phyloP scores from a whole-genome alignment of 2,113 vertebrate genomes.

The Sinocyclocheilus grahami region DNA sequence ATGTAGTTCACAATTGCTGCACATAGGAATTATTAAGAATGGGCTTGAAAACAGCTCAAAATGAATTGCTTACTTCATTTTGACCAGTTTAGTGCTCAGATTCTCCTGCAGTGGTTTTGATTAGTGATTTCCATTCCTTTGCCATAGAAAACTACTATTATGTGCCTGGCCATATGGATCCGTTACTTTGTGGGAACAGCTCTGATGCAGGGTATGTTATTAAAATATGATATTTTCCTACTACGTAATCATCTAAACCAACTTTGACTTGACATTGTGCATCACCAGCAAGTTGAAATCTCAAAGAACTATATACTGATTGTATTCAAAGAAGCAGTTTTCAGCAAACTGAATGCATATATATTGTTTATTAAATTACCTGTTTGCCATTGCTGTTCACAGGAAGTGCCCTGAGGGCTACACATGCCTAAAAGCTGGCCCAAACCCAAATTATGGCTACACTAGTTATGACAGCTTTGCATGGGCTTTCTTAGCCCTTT shows the following conservation, averaged over 20 bases:
- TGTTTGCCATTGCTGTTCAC: conserved; percentile 31
- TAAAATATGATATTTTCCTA: not conserved
- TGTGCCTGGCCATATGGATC: conserved; percentile 75
- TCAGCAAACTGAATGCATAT: not conserved
- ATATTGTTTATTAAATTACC: not conserved
- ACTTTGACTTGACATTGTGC: not conserved
- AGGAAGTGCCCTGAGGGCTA: conserved; percentile 89
- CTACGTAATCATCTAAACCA: not conserved
- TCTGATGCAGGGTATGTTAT: conserved; percentile 86
- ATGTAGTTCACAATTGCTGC: not conserved
- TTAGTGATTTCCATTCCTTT: conserved; percentile 30
- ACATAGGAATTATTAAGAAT: too few relatives aligned
- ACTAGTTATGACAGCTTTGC: conserved; percentile 92
- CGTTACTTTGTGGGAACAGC: conserved; percentile 93
- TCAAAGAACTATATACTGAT: too few relatives aligned
- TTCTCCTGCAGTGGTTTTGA: not conserved
- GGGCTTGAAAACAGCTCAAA: too few relatives aligned
- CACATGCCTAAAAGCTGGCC: conserved; percentile 84
- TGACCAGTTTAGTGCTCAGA: not conserved
- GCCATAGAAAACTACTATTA: conserved; percentile 84
- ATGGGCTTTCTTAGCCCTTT: conserved; percentile 92
- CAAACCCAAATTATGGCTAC: conserved; percentile 94
- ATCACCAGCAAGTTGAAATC: not conserved
- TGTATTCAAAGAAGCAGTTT: not conserved
- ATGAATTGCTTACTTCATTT: too few relatives aligned